phyloP scores from a whole-genome alignment of 2,888 invertebrate species.

The Ichneumoninae sp. region DNA sequence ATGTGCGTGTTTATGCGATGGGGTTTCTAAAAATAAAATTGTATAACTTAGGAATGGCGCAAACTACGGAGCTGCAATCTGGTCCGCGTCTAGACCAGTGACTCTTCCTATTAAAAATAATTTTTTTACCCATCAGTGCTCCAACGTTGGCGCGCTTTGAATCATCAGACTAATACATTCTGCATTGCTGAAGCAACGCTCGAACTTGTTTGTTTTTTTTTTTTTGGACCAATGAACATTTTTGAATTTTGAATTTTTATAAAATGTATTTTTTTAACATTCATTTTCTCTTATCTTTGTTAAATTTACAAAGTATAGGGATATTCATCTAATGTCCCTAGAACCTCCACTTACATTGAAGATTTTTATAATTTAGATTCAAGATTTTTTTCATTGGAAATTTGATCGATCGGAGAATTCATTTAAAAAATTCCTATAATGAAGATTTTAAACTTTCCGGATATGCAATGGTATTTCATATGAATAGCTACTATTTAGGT shows the following conservation, averaged over 20 bases:
- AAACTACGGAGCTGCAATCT: no score
- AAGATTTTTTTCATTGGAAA: neutral
- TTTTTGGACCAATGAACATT: neutral
- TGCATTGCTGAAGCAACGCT: neutral
- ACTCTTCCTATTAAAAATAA: no score
- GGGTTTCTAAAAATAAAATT: no score
- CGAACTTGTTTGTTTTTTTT: neutral
- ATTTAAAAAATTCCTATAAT: neutral
- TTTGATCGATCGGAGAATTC: neutral
- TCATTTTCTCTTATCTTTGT: no score
- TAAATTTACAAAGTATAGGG: neutral
- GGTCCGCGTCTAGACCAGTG: no score
- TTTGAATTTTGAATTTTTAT: neutral
- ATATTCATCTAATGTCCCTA: neutral
- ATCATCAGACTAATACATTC: no score
- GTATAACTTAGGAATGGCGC: no score
- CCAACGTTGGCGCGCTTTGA: no score
- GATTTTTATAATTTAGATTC: neutral
- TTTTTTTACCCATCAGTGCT: no score
- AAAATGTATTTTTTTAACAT: neutral
- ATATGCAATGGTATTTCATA: neutral
- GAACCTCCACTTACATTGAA: neutral
- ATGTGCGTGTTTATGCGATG: no score
- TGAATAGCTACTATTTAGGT: neutral
- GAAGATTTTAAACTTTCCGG: neutral